phyloP scores from a whole-genome alignment of 2,797 vertebrate genomes.

The Amazona finschi region DNA sequence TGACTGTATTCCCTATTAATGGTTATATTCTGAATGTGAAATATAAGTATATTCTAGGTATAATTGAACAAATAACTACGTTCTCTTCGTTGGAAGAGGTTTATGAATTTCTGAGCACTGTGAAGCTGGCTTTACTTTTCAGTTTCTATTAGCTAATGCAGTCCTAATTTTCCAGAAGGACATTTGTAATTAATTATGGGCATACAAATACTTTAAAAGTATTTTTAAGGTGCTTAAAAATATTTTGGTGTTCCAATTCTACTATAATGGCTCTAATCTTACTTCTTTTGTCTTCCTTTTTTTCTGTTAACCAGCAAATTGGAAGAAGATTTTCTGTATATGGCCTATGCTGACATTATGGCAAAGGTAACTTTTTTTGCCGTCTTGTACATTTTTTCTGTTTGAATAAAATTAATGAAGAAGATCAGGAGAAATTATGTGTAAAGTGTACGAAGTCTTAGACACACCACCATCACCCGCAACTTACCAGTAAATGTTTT shows the following conservation, averaged over 20 bases:
- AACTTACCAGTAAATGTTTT: background rate
- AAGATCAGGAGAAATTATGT: background rate
- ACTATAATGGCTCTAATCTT: background rate
- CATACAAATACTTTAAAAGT: background rate
- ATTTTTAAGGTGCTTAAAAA: background rate
- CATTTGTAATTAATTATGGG: background rate
- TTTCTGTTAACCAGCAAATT: constrained; percentile 83
- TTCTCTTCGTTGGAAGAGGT: background rate
- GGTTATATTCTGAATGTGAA: background rate
- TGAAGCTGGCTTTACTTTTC: background rate
- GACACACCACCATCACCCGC: accelerated
- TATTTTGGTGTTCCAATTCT: background rate
- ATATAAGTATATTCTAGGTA: background rate
- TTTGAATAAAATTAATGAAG: background rate
- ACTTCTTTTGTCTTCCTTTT: background rate
- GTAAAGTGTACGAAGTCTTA: background rate
- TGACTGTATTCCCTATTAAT: background rate
- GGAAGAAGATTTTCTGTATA: constrained; percentile 94
- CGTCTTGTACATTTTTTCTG: background rate
- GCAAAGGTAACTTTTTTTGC: constrained; percentile 83
- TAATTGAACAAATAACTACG: background rate
- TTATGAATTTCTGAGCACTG: background rate
- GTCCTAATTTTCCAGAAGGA: background rate
- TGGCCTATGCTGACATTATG: constrained; percentile 98
- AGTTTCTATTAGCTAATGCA: background rate